Evolutionary conservation across 2,797 vertebrate genomes (phyloP).

Genomic region (Dendrocincla tyrannina): DNA sequence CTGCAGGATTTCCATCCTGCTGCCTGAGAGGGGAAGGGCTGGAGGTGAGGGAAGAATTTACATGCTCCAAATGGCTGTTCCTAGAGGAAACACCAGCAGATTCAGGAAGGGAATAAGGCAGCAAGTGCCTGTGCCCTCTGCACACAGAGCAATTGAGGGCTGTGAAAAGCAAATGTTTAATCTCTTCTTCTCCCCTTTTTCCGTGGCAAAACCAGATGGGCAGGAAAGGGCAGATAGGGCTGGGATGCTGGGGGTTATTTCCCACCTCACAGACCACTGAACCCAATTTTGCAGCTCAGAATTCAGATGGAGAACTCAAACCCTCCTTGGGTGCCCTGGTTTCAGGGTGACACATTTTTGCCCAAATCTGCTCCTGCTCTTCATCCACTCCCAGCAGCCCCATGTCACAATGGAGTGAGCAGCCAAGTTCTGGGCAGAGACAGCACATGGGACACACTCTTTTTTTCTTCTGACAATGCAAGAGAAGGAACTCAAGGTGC

Average conservation of each 20-base stretch:
- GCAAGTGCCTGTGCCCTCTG: neutral
- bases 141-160: accelerated
- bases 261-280: neutral
- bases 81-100: neutral
- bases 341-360: neutral
- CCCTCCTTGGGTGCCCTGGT: accelerated
- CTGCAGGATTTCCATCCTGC: neutral
- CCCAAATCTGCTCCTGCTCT: neutral
- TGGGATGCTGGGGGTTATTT: neutral
- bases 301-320: accelerated
- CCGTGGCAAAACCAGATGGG: accelerated
- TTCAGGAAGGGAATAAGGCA: neutral
- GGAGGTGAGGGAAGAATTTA: neutral
- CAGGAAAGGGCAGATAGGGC: neutral
- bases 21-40: neutral
- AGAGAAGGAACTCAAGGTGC: neutral
- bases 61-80: neutral
- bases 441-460: accelerated
- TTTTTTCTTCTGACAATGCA: neutral
- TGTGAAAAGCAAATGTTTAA: accelerated
- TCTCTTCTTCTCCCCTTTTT: neutral
- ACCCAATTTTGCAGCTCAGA: neutral
- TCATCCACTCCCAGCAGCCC: neutral
- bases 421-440: neutral
- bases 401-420: accelerated